These are phyloP conservation scores for Potamarius usumacintae DNA, from an alignment of 2,113 vertebrate species.

Conservation along the genomic window DNA sequence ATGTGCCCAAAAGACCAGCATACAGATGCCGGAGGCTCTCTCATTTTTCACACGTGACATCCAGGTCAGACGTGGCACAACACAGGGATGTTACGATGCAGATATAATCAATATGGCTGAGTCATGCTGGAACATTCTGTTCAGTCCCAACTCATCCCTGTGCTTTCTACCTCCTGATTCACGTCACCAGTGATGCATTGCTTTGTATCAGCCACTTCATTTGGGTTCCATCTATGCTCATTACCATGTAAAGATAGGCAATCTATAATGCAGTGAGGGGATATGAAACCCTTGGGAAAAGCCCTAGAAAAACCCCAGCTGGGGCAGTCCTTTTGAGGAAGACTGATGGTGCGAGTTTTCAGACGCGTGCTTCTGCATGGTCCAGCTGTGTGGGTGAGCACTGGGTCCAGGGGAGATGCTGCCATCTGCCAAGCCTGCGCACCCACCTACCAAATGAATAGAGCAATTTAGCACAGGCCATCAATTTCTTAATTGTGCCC, in stretches of 20 bases:
- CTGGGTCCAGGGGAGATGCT: constrained; percentile 21
- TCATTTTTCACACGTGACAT: constrained; percentile 18
- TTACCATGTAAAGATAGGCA: constrained; percentile 5
- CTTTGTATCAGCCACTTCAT: not conserved
- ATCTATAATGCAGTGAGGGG: not conserved
- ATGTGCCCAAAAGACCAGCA: not conserved
- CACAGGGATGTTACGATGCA: not conserved
- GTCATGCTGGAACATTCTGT: constrained; percentile 51
- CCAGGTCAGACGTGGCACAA: constrained; percentile 9
- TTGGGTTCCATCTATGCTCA: not conserved
- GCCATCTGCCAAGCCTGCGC: constrained; percentile 50
- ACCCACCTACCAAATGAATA: constrained; percentile 39
- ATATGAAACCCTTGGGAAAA: constrained; percentile 25
- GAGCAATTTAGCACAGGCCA: constrained; percentile 48
- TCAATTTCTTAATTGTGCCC: constrained; percentile 54
- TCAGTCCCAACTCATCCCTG: constrained; percentile 32
- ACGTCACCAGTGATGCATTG: not conserved
- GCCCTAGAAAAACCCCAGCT: constrained; percentile 29
- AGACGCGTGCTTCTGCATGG: not conserved
- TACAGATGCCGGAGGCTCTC: not conserved
- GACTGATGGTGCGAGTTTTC: constrained; percentile 23
- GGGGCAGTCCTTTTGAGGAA: constrained; percentile 22
- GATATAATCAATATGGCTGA: constrained; percentile 33
- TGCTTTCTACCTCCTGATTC: constrained; percentile 12
- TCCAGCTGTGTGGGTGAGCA: constrained; percentile 46